phyloP scores from a whole-genome alignment of 2,113 vertebrate genomes.

The Aspidoscelis tigris region DNA sequence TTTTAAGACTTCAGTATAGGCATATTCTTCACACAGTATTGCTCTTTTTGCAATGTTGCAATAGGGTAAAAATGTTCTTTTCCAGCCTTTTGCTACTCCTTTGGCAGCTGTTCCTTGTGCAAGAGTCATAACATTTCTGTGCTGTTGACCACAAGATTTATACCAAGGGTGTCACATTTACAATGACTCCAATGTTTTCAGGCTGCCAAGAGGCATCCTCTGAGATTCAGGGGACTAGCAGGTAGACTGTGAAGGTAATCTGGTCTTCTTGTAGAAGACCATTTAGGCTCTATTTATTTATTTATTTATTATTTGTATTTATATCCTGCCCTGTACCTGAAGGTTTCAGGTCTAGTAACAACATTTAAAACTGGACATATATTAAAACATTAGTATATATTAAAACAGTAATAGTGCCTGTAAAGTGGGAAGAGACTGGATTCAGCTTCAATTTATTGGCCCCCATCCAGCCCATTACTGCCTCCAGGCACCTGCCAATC shows the following conservation, averaged over 20 bases:
- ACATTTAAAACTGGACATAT: no score
- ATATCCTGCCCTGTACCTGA: no score
- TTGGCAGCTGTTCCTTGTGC: neutral
- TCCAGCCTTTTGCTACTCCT: neutral
- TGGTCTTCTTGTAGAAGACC: neutral
- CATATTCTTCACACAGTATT: neutral
- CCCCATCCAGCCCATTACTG: no score
- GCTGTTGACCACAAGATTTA: neutral
- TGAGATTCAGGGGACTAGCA: neutral
- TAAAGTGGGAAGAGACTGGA: no score
- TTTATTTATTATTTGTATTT: no score
- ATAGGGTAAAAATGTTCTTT: neutral
- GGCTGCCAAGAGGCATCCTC: neutral
- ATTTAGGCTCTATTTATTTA: neutral
- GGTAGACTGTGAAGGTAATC: neutral
- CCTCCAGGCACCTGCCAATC: no score
- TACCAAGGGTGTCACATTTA: neutral
- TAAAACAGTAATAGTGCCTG: no score
- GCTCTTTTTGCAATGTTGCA: neutral
- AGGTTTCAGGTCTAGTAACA: no score
- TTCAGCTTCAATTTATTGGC: no score
- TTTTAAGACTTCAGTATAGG: neutral
- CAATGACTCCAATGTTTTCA: neutral
- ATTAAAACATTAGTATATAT: no score
- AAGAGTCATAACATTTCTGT: neutral